These are phyloP conservation scores for Thinocorus orbignyianus DNA, from an alignment of 2,113 vertebrate genomes.

Conservation along the genomic window DNA sequence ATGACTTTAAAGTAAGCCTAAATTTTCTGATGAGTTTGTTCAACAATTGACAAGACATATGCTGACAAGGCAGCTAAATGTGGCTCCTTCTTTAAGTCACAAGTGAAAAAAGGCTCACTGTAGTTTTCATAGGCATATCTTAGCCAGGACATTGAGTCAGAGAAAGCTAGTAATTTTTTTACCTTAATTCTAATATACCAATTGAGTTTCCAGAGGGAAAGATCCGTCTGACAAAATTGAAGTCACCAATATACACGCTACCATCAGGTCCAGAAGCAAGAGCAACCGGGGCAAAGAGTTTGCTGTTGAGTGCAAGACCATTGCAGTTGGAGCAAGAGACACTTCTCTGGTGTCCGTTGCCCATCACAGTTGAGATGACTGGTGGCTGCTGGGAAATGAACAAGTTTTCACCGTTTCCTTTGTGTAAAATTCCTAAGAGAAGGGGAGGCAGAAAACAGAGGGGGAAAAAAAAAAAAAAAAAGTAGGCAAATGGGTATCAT, in stretches of 20 bases:
- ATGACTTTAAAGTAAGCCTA: neutral
- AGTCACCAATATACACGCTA: constrained; percentile 94
- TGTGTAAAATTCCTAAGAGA: constrained; percentile 91
- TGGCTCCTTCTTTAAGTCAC: neutral
- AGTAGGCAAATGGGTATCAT: neutral
- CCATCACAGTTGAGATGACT: constrained; percentile 93
- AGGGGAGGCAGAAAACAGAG: neutral
- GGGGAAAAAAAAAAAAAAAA: neutral
- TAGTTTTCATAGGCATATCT: neutral
- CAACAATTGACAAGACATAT: neutral
- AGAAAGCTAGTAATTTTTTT: constrained; percentile 6
- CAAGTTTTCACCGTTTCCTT: constrained; percentile 96
- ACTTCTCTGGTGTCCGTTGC: constrained; percentile 91
- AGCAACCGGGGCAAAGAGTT: constrained; percentile 94
- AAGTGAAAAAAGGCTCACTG: neutral
- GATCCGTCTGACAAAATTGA: constrained; percentile 93
- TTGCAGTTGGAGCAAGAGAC: constrained; percentile 90
- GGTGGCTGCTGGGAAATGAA: constrained; percentile 96
- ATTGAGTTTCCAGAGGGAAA: constrained; percentile 89
- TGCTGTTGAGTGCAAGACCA: constrained; percentile 85
- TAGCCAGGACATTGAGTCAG: neutral
- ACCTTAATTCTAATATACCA: constrained; percentile 95
- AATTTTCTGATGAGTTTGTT: neutral
- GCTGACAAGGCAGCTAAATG: neutral
- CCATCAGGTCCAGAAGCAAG: constrained; percentile 91